Evolutionary conservation across 2,888 invertebrate species (phyloP).

Genomic region (Apamea epomidion): DNA sequence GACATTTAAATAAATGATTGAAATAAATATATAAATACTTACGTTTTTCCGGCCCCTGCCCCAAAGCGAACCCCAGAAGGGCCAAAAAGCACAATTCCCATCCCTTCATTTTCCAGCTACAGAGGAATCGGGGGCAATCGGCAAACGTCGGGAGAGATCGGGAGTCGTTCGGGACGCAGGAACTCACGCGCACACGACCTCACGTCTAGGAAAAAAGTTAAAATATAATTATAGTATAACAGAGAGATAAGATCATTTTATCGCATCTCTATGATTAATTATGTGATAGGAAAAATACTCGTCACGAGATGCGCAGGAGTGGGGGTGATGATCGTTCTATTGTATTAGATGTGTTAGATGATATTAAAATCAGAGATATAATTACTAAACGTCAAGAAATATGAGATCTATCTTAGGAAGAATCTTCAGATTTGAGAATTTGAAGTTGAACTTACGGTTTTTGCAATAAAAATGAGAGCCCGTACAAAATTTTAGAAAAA

Average conservation of each 20-base stretch:
- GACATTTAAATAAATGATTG: not conserved
- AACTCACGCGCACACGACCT: slow-evolving; percentile 71
- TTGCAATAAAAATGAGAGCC: too few species aligned
- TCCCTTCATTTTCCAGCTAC: slow-evolving; percentile 58
- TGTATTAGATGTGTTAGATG: slow-evolving; percentile 7
- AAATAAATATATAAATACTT: slow-evolving; percentile 42
- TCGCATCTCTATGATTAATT: slow-evolving; percentile 82
- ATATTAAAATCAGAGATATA: not conserved
- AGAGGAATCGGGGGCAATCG: slow-evolving; percentile 55
- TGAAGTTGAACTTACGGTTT: not conserved
- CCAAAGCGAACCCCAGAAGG: slow-evolving; percentile 60
- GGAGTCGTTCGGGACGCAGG: slow-evolving; percentile 57
- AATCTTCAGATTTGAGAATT: not conserved
- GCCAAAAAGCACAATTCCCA: slow-evolving; percentile 64
- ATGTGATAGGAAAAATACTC: slow-evolving; percentile 85
- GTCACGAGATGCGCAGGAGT: slow-evolving; percentile 83
- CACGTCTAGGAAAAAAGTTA: slow-evolving; percentile 80
- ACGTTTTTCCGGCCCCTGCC: slow-evolving; percentile 70
- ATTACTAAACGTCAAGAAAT: not conserved
- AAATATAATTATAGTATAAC: slow-evolving; percentile 73
- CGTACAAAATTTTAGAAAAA: not conserved
- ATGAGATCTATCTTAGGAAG: not conserved
- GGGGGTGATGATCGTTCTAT: slow-evolving; percentile 49
- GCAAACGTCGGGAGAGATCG: slow-evolving; percentile 58
- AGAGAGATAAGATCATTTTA: slow-evolving; percentile 83